These are phyloP conservation scores for Phrynocephalus vlangalii DNA, from an alignment of 2,797 vertebrate genomes.

Conservation along the genomic window DNA sequence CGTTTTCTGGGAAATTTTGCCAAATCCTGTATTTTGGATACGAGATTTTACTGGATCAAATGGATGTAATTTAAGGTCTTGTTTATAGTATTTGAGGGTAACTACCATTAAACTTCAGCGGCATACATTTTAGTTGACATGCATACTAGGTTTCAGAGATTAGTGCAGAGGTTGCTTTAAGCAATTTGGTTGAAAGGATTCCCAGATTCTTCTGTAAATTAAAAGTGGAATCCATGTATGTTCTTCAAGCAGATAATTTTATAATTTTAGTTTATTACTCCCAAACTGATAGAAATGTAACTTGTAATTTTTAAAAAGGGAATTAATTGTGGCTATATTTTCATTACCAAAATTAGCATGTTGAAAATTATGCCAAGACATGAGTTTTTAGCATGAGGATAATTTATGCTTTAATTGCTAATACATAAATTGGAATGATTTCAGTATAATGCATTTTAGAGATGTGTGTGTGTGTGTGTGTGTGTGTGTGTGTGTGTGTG, in stretches of 20 bases:
- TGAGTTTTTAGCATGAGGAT: neutral
- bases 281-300: neutral
- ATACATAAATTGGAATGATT: neutral
- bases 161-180: neutral
- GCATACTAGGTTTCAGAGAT: neutral
- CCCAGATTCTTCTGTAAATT: neutral
- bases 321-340: neutral
- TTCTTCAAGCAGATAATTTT: neutral
- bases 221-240: neutral
- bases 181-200: neutral
- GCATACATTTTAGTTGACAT: neutral
- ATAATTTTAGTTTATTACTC: neutral
- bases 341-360: neutral
- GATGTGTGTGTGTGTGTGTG: neutral
- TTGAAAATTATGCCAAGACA: neutral
- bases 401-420: neutral
- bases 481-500: too few relatives aligned
- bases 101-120: neutral
- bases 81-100: neutral
- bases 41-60: neutral
- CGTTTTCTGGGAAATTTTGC: neutral
- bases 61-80: neutral
- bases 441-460: constrained; percentile 13
- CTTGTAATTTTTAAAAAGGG: neutral
- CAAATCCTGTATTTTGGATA: neutral